A percentile compares a stretch with the other conserved stretches of the same genome.
Evolutionary conservation across 2,888 invertebrate genomes (phyloP).

Genomic region (Lasiommata megera): DNA sequence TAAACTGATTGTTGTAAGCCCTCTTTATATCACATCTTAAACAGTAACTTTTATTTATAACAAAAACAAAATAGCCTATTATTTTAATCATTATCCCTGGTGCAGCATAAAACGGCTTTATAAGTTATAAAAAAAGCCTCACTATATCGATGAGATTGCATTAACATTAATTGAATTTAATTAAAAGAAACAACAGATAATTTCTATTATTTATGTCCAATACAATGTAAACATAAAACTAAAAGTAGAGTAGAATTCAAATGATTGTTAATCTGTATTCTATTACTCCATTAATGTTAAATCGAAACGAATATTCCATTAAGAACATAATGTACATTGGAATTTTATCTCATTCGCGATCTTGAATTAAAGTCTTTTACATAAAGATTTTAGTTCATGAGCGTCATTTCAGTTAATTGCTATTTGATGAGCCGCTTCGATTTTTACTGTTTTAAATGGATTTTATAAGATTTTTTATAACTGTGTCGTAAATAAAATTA

Average conservation of each 20-base stretch:
- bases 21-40: too few relatives aligned
- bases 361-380: conserved; percentile 19
- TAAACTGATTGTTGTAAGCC: too few relatives aligned
- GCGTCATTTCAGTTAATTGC: conserved; percentile 21
- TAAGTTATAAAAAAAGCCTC: too few relatives aligned
- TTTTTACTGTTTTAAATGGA: conserved; percentile 8
- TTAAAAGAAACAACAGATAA: not conserved
- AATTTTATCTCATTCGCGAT: conserved; percentile 29
- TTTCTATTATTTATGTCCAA: not conserved
- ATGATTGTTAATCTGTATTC: conserved; percentile 9
- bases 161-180: too few relatives aligned
- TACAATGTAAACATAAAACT: conserved; percentile 2
- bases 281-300: conserved; percentile 28
- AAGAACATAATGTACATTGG: conserved; percentile 3
- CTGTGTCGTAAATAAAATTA: too few relatives aligned
- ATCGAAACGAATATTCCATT: conserved; percentile 29
- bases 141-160: too few relatives aligned
- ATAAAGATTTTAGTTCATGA: conserved; percentile 28
- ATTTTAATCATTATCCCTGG: too few relatives aligned
- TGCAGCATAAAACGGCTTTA: too few relatives aligned
- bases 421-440: conserved; percentile 20
- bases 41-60: too few relatives aligned
- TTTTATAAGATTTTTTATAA: not conserved
- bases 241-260: conserved; percentile 3
- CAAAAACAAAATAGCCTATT: too few relatives aligned